Percentiles rank a stretch among this genome's conserved stretches.
These are phyloP conservation scores for Sylvicola cinctus DNA, from an alignment of 2,888 invertebrate genomes.

Conservation along the genomic window DNA sequence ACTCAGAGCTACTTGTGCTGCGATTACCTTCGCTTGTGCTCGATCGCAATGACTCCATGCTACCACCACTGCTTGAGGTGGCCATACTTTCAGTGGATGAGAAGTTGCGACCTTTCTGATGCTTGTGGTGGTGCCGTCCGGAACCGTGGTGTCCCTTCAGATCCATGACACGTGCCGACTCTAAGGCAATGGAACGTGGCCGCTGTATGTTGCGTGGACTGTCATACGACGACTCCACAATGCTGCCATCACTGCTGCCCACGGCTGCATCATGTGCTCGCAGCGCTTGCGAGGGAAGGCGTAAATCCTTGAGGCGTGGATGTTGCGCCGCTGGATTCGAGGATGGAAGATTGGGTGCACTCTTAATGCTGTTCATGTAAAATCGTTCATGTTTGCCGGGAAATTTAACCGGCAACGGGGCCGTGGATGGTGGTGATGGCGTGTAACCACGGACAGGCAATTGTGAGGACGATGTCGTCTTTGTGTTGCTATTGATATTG, in stretches of 20 bases:
- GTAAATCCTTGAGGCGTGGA: conserved; percentile 13
- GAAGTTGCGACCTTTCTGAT: conserved; percentile 17
- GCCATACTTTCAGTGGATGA: conserved; percentile 71
- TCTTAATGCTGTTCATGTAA: conserved; percentile 57
- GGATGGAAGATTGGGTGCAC: conserved; percentile 57
- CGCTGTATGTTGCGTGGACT: no score
- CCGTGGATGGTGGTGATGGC: conserved; percentile 67
- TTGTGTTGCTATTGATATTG: conserved; percentile 26
- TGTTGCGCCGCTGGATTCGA: conserved; percentile 39
- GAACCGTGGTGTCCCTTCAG: no score
- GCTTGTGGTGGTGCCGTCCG: conserved; percentile 7
- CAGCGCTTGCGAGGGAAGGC: not conserved
- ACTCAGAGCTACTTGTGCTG: conserved; percentile 69
- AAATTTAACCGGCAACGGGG: conserved; percentile 64
- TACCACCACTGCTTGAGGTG: conserved; percentile 69
- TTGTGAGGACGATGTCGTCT: conserved; percentile 35
- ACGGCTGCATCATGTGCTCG: no score
- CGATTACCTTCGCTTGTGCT: conserved; percentile 74
- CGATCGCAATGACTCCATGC: conserved; percentile 71
- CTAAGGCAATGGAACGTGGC: not conserved
- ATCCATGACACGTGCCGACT: conserved; percentile 33
- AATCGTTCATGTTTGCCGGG: conserved; percentile 33
- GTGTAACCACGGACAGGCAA: conserved; percentile 42
- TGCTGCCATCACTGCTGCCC: no score
- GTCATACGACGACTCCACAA: no score